Evolutionary conservation across 2,797 vertebrate species (phyloP).

Genomic region (Xenopus petersii): DNA sequence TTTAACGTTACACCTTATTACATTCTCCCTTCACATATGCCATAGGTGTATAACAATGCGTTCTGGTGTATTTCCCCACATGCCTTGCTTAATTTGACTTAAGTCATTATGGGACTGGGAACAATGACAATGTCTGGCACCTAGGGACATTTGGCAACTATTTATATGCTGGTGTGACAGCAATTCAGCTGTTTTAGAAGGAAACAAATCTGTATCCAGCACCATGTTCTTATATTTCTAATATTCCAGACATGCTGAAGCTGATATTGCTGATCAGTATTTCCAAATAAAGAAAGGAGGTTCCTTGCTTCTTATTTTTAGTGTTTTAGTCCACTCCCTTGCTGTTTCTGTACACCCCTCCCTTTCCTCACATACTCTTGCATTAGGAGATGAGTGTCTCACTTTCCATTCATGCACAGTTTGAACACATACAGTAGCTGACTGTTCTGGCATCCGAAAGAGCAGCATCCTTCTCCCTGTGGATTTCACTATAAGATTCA

Average conservation of each 20-base stretch:
- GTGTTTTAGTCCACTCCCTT: slow-evolving; percentile 39
- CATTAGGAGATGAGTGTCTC: slow-evolving; percentile 49
- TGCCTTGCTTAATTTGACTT: no score
- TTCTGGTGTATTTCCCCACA: no score
- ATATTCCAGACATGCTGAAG: background rate
- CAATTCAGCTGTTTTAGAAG: no score
- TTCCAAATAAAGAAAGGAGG: slow-evolving; percentile 50
- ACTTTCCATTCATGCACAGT: slow-evolving; percentile 41
- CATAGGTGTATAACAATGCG: no score
- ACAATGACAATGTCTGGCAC: no score
- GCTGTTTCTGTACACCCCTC: slow-evolving; percentile 28
- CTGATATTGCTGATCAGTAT: slow-evolving; percentile 18
- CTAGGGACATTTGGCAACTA: no score
- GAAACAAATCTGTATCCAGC: background rate
- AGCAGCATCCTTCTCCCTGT: slow-evolving; percentile 34
- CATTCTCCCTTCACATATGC: no score
- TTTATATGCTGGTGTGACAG: no score
- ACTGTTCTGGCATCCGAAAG: slow-evolving; percentile 34
- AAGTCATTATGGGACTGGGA: no score
- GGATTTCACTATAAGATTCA: slow-evolving; percentile 36
- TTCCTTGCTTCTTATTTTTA: slow-evolving; percentile 24
- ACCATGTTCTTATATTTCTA: background rate
- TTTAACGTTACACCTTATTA: no score
- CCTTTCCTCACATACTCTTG: slow-evolving; percentile 42
- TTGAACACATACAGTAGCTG: slow-evolving; percentile 41